These are phyloP conservation scores for Pecten maximus DNA, from an alignment of 2,888 invertebrate species.

Conservation along the genomic window DNA sequence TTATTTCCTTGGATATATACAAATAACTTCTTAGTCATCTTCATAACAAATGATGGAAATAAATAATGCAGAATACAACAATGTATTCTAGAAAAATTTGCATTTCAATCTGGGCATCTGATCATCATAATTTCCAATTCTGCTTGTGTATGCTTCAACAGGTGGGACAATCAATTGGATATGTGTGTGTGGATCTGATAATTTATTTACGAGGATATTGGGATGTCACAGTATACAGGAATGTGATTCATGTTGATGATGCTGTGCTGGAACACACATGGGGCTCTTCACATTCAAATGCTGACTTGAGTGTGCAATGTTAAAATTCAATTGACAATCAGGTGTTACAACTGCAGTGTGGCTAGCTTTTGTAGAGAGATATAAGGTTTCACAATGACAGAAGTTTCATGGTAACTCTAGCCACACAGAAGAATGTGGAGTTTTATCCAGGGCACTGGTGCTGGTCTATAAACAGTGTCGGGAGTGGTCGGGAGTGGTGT, in stretches of 20 bases:
- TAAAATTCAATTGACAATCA: not conserved
- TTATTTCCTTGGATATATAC: conserved; percentile 30
- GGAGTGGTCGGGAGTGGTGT: too few relatives aligned
- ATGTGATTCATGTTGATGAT: not conserved
- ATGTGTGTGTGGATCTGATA: not conserved
- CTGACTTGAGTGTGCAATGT: not conserved
- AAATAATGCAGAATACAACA: not conserved
- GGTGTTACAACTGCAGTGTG: not conserved
- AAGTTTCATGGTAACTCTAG: too few relatives aligned
- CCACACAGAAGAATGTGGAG: too few relatives aligned
- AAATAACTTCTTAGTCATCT: not conserved
- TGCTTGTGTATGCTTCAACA: not conserved
- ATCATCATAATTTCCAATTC: conserved; percentile 17
- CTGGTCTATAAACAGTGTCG: too few relatives aligned
- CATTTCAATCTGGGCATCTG: not conserved
- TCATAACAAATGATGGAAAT: not conserved
- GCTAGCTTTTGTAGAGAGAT: too few relatives aligned
- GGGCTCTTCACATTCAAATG: too few relatives aligned
- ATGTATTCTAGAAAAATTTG: not conserved
- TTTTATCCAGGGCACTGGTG: too few relatives aligned
- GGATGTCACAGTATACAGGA: not conserved
- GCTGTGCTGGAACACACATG: not conserved
- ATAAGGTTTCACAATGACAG: too few relatives aligned
- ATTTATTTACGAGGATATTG: not conserved
- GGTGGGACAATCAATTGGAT: not conserved